Percentiles rank a stretch among this genome's conserved stretches.
phyloP scores from a whole-genome alignment of 2,797 vertebrate genomes.

The Pteropus rufus region DNA sequence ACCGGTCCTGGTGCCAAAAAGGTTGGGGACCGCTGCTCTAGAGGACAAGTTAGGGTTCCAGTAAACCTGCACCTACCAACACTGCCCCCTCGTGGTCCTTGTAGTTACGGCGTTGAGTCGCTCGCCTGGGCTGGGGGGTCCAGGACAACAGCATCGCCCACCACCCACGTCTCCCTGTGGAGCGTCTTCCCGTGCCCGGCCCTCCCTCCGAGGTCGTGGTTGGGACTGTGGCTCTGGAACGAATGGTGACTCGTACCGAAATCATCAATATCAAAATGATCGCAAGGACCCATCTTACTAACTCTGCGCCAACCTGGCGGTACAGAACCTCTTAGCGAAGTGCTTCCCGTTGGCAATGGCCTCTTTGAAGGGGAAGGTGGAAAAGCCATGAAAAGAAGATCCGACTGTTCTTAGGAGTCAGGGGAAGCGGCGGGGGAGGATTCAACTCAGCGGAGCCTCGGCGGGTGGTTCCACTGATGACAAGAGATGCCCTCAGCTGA shows the following conservation, averaged over 20 bases:
- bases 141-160: accelerated
- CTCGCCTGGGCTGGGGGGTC: neutral
- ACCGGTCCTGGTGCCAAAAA: no score
- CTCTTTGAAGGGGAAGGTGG: neutral
- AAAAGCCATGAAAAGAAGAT: neutral
- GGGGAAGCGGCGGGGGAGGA: neutral
- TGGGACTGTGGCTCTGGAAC: neutral
- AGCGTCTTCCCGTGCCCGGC: accelerated
- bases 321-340: neutral
- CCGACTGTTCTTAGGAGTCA: neutral
- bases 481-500: no score
- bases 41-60: neutral
- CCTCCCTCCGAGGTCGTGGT: neutral
- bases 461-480: neutral
- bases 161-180: neutral
- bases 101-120: neutral
- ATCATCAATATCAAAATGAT: neutral
- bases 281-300: neutral
- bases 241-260: neutral
- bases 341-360: accelerated
- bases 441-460: neutral
- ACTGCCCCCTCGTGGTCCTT: neutral
- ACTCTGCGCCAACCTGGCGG: neutral
- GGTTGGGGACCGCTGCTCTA: no score
- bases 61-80: neutral